Evolutionary conservation across 2,113 vertebrate genomes (phyloP), one percentile per base, ranked within the genome.

Genomic region (Gallinago undulata): DNA sequence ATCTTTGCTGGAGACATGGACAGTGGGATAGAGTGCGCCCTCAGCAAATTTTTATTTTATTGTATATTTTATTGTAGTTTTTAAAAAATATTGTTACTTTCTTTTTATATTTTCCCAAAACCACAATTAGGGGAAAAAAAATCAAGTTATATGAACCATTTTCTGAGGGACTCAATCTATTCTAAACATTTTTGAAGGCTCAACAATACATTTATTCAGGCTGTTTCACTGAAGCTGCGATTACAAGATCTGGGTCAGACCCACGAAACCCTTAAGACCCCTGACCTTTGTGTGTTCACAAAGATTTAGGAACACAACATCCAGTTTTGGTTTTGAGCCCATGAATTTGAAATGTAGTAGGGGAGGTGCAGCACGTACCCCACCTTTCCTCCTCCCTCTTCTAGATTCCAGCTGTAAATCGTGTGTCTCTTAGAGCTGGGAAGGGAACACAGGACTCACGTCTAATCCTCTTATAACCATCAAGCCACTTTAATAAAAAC

Each of bases 321-420:
- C 15, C n/a, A 77, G 23, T 10, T 63, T 47, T 35, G 33, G 7
- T 23, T 67, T 33, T 4, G 27, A 77, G 45, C 51, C 53, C 7
- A 4, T 8, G 22, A 43, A 59, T 39, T 35, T 41, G 30, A 55
- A 51, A 50, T 18, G 41, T 6, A 18, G 6, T 11, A 33, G 66
- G 25, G 33, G 6, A 53, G n/a, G 21, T n/a, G 21, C 25, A 89
- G 47, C 10, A 31, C 0, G 0, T 23, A 5, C 13, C 35, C 8
- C 28, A 25, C 51, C 16, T 60, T 25, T 17, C 12, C n/a, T 84
- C 53, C 53, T 18, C 7, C 21, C 30, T 77, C 47, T 73, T 74
- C 13, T 10, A n/a, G 41, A 67, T 16, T 31, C 27, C 80, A 63
- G 25, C 59, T 73, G 37, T n/a, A 63, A 31, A n/a, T 39, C 17